phyloP scores from a whole-genome alignment of 2,797 vertebrate genomes.

The Argyrosomus regius region DNA sequence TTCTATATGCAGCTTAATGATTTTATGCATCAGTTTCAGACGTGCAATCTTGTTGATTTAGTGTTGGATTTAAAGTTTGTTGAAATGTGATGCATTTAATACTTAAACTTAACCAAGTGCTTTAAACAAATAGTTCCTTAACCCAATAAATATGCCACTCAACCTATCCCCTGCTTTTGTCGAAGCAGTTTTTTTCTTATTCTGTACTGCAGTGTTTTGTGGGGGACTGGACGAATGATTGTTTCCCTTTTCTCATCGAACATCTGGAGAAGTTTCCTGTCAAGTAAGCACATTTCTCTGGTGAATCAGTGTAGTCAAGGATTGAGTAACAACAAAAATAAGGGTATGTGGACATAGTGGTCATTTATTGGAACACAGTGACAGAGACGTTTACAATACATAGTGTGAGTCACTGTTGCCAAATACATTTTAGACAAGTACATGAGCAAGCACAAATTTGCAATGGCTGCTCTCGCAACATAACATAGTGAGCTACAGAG shows the following conservation, averaged over 20 bases:
- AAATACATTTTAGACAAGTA: neutral
- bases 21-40: constrained; percentile 3
- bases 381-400: neutral
- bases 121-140: neutral
- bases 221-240: neutral
- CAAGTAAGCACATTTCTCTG: neutral
- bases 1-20: neutral
- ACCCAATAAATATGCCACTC: neutral
- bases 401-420: neutral
- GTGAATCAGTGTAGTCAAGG: neutral
- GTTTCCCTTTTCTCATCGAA: constrained; percentile 37
- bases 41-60: neutral
- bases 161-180: neutral
- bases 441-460: neutral
- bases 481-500: too few species aligned
- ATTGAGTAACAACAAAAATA: neutral
- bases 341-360: neutral
- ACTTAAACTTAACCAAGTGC: neutral
- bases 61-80: neutral
- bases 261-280: constrained; percentile 42
- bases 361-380: neutral
- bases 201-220: neutral
- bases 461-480: too few species aligned
- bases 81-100: neutral
- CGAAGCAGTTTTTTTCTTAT: neutral